Percentiles rank a stretch among this genome's conserved stretches.
phyloP scores from a whole-genome alignment of 2,888 invertebrate genomes.

The Spodoptera exigua region DNA sequence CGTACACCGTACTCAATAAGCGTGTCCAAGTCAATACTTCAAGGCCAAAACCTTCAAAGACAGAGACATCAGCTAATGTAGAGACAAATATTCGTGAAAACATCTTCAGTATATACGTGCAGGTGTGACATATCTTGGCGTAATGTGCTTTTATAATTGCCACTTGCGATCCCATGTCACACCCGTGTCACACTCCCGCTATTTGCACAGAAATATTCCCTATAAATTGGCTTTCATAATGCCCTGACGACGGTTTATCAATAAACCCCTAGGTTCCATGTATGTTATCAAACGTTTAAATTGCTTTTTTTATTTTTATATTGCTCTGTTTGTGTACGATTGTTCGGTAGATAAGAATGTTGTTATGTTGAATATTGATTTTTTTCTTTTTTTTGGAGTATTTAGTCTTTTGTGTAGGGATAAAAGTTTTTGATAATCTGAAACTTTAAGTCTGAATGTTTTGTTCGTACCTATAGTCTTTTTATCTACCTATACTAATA shows the following conservation, averaged over 20 bases:
- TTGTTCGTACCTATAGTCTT: no score
- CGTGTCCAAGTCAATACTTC: background rate
- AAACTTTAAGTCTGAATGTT: no score
- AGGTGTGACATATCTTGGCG: constrained; percentile 62
- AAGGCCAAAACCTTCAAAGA: background rate
- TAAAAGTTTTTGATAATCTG: no score
- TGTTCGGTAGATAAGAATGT: constrained; percentile 9
- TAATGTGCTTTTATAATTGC: constrained; percentile 74
- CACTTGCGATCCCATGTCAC: constrained; percentile 76
- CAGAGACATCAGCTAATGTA: constrained; percentile 5
- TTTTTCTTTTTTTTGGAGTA: background rate
- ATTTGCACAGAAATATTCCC: constrained; percentile 75
- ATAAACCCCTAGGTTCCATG: constrained; percentile 55
- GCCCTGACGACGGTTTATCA: constrained; percentile 69
- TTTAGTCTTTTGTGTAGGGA: background rate
- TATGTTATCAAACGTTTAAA: constrained; percentile 49
- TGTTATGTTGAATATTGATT: background rate
- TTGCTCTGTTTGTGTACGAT: constrained; percentile 49
- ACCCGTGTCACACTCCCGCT: constrained; percentile 78
- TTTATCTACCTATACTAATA: no score
- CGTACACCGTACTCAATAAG: no score
- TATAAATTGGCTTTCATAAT: constrained; percentile 74
- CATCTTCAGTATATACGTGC: constrained; percentile 46
- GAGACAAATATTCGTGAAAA: constrained; percentile 42
- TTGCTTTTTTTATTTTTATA: constrained; percentile 49